Percentiles rank a stretch among this genome's conserved stretches.
phyloP scores from a whole-genome alignment of 2,113 vertebrate species.

The Pollachius pollachius region DNA sequence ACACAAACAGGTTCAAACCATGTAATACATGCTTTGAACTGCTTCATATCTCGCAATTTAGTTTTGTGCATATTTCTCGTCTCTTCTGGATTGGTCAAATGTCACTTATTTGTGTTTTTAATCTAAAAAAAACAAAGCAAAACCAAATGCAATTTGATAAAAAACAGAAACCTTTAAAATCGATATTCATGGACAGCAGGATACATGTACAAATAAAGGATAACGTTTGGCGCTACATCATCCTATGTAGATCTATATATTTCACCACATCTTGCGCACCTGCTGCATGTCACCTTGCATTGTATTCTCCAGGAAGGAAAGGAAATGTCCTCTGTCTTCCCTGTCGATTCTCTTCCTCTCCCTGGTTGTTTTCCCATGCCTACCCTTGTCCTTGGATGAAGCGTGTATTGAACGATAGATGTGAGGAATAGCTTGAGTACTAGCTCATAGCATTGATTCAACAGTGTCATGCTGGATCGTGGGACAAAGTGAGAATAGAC shows the following conservation, averaged over 20 bases:
- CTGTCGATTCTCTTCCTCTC: not conserved
- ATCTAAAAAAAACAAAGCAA: too few relatives aligned
- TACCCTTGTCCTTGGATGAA: slow-evolving; percentile 16
- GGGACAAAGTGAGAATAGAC: slow-evolving; percentile 39
- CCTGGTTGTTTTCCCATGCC: slow-evolving; percentile 5
- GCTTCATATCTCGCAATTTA: slow-evolving; percentile 41
- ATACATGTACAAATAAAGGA: too few relatives aligned
- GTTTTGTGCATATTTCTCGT: slow-evolving; percentile 30
- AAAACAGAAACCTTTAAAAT: too few relatives aligned
- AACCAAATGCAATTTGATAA: too few relatives aligned
- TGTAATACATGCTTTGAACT: slow-evolving; percentile 53
- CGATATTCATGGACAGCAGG: too few relatives aligned
- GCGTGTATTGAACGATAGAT: slow-evolving; percentile 19
- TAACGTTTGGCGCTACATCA: not conserved
- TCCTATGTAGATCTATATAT: too few relatives aligned
- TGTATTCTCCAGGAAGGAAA: not conserved
- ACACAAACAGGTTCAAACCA: slow-evolving; percentile 37
- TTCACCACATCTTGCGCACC: not conserved
- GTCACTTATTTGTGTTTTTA: too few relatives aligned
- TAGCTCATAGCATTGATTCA: slow-evolving; percentile 41
- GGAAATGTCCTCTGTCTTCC: not conserved
- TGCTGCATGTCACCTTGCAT: slow-evolving; percentile 2
- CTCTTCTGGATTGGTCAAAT: too few relatives aligned
- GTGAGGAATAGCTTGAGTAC: slow-evolving; percentile 31
- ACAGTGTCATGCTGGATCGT: slow-evolving; percentile 29